phyloP scores from a whole-genome alignment of 2,113 vertebrate genomes.

The Oenanthe oenanthe region DNA sequence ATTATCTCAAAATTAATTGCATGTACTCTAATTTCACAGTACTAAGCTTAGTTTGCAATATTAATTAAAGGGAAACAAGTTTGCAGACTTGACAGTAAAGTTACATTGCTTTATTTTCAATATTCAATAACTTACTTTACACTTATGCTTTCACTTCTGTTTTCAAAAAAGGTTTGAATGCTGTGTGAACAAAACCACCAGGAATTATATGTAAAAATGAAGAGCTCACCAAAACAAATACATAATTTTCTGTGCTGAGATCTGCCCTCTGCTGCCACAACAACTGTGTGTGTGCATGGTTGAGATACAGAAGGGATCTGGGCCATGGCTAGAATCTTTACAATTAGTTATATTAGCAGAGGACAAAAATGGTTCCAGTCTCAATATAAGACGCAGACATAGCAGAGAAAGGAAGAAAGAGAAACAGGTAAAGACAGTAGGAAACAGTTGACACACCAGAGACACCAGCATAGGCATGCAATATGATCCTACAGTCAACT shows the following conservation, averaged over 20 bases:
- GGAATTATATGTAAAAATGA: neutral
- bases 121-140: neutral
- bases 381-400: neutral
- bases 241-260: neutral
- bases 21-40: neutral
- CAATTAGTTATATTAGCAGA: neutral
- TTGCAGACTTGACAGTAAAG: neutral
- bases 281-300: neutral
- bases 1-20: neutral
- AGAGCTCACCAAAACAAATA: neutral
- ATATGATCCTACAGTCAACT: neutral
- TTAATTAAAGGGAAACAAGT: neutral
- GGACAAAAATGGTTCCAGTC: neutral
- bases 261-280: neutral
- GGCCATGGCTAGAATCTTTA: neutral
- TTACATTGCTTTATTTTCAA: neutral
- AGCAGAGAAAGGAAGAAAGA: neutral
- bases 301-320: neutral
- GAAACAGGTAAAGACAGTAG: neutral
- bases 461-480: neutral
- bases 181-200: neutral
- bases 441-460: neutral
- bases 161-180: neutral
- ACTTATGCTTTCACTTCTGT: neutral
- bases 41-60: neutral